Evolutionary conservation across 2,797 vertebrate genomes (phyloP).

Genomic region (Hypotaenidia philippensis): DNA sequence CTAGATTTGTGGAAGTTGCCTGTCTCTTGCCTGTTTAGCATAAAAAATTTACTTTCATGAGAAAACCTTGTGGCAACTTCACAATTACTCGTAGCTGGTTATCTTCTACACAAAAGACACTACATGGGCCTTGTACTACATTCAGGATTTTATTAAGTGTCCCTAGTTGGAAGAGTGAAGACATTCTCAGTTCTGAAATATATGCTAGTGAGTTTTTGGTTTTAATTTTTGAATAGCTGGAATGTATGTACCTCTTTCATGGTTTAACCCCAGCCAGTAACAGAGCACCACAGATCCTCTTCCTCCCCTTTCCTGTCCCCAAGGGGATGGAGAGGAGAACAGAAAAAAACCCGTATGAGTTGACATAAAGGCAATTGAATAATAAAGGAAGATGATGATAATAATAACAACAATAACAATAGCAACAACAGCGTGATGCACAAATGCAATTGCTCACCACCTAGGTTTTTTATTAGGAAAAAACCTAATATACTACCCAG

Average conservation of each 20-base stretch:
- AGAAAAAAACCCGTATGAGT: too few species aligned
- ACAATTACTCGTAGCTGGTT: neutral
- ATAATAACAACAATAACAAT: too few species aligned
- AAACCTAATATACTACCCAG: too few species aligned
- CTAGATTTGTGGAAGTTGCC: neutral
- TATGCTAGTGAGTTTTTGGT: neutral
- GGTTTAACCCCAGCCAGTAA: too few species aligned
- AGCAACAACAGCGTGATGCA: too few species aligned
- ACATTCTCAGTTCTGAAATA: neutral
- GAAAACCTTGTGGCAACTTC: neutral
- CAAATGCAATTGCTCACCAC: too few species aligned
- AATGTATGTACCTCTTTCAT: neutral
- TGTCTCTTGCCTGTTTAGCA: neutral
- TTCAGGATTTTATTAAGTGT: neutral
- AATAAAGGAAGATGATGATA: too few species aligned
- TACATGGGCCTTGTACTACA: neutral
- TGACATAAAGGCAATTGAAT: too few species aligned
- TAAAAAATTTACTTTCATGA: neutral
- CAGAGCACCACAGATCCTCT: too few species aligned
- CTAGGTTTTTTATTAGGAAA: too few species aligned
- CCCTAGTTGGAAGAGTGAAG: fast-evolving
- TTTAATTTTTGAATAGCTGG: neutral
- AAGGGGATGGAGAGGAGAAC: too few species aligned
- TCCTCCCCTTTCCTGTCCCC: too few species aligned
- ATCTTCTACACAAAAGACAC: neutral